Percentiles rank a stretch among this genome's conserved stretches.
Evolutionary conservation across 2,113 vertebrate genomes (phyloP).

Genomic region (Sminthopsis crassicaudata): DNA sequence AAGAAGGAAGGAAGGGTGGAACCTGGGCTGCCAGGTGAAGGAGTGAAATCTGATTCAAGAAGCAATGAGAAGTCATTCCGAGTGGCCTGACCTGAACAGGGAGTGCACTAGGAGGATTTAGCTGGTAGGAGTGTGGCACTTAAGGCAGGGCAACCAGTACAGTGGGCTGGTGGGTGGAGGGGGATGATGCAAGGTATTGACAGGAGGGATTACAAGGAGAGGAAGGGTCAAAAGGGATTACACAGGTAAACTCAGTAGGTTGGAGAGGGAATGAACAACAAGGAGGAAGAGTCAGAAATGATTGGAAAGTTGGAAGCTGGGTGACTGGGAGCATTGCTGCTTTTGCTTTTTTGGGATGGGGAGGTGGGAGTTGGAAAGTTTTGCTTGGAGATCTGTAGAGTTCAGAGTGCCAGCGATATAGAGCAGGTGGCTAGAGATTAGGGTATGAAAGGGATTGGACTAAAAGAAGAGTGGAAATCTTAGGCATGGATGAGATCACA

Average conservation of each 20-base stretch:
- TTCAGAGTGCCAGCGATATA: background rate
- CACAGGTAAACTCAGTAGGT: background rate
- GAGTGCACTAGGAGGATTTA: background rate
- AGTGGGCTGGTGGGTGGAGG: background rate
- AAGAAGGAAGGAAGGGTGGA: background rate
- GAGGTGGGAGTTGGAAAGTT: background rate
- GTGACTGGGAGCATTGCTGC: background rate
- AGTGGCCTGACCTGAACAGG: background rate
- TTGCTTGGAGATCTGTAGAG: background rate
- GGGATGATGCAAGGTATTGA: background rate
- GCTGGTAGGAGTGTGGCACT: background rate
- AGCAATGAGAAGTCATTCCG: background rate
- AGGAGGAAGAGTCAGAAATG: background rate
- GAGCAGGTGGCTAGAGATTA: background rate
- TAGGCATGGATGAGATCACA: background rate
- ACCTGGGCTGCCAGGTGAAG: background rate
- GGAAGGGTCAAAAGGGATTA: background rate
- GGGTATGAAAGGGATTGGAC: background rate
- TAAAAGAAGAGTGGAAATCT: background rate
- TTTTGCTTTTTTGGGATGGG: too few relatives aligned
- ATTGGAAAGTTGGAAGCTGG: background rate
- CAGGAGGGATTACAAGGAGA: background rate
- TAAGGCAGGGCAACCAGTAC: background rate
- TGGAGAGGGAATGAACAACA: background rate
- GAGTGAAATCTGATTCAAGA: background rate